Conservation (phyloP, 1,140 invertebrate species). For the Drosophila murphyi region DNA sequence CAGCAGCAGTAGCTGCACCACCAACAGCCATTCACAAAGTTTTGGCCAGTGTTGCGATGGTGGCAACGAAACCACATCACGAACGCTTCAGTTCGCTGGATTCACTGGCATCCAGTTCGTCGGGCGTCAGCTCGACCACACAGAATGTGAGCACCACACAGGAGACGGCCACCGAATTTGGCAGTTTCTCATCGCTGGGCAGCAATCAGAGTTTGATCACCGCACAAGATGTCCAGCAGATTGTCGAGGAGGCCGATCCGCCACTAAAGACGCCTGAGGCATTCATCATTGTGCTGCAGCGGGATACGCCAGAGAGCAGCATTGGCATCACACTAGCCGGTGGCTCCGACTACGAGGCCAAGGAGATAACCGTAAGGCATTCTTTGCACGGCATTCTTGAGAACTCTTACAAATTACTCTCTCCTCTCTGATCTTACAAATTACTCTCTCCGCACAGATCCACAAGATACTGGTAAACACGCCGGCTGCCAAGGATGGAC, state of each 20-base stretch:
- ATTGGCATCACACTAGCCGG: constrained; percentile 95
- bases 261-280: constrained; percentile 82
- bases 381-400: not conserved
- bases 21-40: constrained; percentile 43
- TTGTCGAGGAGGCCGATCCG: constrained; percentile 84
- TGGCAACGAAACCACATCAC: constrained; percentile 66
- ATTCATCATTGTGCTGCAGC: constrained; percentile 82
- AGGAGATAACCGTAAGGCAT: constrained; percentile 92
- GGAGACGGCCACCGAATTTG: constrained; percentile 81
- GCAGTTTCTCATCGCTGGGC: constrained; percentile 83
- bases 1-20: constrained; percentile 33
- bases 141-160: constrained; percentile 80
- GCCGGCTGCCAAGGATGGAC: constrained; percentile 93
- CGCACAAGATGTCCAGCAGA: constrained; percentile 83
- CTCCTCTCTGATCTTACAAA: not conserved
- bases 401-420: not conserved
- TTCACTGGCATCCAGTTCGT: constrained; percentile 80
- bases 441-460: constrained; percentile 86
- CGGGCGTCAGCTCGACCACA: constrained; percentile 80
- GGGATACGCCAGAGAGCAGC: constrained; percentile 87
- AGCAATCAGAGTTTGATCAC: constrained; percentile 84
- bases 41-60: constrained; percentile 10
- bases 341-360: constrained; percentile 94
- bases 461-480: constrained; percentile 94
- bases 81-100: constrained; percentile 83